Base-by-base conservation (phyloP, 2,113 vertebrate species). In the Hippoglossus stenolepis region DNA sequence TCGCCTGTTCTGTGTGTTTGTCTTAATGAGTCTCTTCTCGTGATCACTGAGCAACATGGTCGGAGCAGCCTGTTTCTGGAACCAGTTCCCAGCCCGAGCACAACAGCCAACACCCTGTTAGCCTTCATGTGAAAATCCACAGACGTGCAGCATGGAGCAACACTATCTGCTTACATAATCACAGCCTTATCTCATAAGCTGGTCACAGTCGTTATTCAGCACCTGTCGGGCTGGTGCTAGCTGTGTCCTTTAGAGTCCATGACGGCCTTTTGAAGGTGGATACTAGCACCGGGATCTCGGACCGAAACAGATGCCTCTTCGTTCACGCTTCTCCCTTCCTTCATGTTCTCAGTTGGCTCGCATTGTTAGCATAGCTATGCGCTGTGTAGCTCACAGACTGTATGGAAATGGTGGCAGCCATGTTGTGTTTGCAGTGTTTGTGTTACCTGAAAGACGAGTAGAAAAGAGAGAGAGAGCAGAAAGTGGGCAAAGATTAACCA, bases 101-200 rank as follows among this genome's bases (percentile, higher is more conserved):
- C 49, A 38, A 3, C 31, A 62, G 77, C 73, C 84, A 75, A 75
- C 80, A 64, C 83, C 75, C 79, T 62, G 65, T 67, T 21, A 31
- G 62, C 67, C 21, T 70, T 68, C 61, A 40, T 28, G 73, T 80
- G 68, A 56, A 70, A 61, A 77, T 69, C 65, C 62, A 45, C 69
- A 84, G 57, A 64, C 70, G 14, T 45, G 85, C 65, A 53, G 67
- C 40, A 17, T 28, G 60, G 61, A 76, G 66, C 65, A 8, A 63
- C 47, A 8, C 18, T 26, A 70, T 60, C 77, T 70, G 75, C 75
- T 89, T 85, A 83, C 77, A 68, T 73, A 85, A 86, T 75, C 83
- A 43, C 70, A 21, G 31, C 53, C 60, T 80, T 84, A 80, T 73
- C 75, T 70, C 45, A 57, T 67, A 24, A 77, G 70, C 73, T 35